Percentiles rank a stretch among this genome's conserved stretches.
These are phyloP conservation scores for Oncorhynchus tshawytscha DNA, from an alignment of 2,113 vertebrate genomes.

Conservation along the genomic window DNA sequence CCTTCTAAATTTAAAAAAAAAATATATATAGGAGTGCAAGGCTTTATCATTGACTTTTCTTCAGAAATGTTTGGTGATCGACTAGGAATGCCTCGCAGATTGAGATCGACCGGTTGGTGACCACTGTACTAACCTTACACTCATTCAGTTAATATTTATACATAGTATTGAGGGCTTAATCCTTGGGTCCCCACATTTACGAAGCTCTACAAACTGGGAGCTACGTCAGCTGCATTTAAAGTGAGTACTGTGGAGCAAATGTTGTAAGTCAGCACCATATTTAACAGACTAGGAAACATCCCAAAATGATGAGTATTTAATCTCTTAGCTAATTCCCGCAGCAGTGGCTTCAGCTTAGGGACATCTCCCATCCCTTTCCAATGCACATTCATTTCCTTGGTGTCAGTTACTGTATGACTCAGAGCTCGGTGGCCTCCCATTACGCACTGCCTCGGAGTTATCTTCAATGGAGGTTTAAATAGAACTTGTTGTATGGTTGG, in stretches of 20 bases:
- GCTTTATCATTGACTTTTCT: too few species aligned
- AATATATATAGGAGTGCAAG: too few species aligned
- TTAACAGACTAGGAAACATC: conserved; percentile 72
- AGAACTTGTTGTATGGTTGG: conserved; percentile 51
- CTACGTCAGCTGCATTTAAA: conserved; percentile 78
- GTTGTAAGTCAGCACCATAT: conserved; percentile 76
- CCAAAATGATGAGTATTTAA: conserved; percentile 80
- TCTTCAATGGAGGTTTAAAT: conserved; percentile 30
- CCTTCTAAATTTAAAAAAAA: too few species aligned
- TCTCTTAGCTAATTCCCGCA: conserved; percentile 77
- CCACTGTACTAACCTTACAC: conserved; percentile 48
- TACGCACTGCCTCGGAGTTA: conserved; percentile 50
- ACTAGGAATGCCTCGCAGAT: too few species aligned
- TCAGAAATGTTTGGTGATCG: too few species aligned
- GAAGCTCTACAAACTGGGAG: conserved; percentile 64
- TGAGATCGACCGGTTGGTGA: too few species aligned
- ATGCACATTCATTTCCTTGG: conserved; percentile 64
- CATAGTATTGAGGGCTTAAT: conserved; percentile 61
- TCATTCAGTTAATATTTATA: conserved; percentile 59
- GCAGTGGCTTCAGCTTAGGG: conserved; percentile 75
- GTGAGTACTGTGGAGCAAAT: conserved; percentile 72
- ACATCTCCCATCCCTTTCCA: conserved; percentile 71
- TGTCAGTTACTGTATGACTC: conserved; percentile 63
- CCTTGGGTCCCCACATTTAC: conserved; percentile 64
- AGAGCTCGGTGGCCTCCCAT: conserved; percentile 65